Conservation (phyloP, 1,140 invertebrate species). For the Octopus sinensis region DNA sequence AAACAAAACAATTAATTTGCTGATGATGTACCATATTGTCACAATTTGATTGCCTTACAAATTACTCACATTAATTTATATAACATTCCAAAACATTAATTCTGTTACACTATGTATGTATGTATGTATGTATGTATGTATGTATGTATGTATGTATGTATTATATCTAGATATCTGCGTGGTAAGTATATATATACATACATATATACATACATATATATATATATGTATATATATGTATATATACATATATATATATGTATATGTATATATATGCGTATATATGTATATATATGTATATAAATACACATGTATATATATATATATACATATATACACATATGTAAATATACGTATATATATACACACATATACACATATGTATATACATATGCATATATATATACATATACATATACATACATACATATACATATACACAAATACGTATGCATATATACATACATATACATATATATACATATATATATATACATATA, state of each 20-base stretch:
- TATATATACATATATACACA: slow-evolving; percentile 3
- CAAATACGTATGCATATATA: not conserved
- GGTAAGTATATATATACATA: no score
- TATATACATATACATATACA: not conserved
- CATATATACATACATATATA: no score
- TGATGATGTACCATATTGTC: no score
- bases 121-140: slow-evolving; percentile 17
- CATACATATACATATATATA: not conserved
- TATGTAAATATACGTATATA: not conserved
- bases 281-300: slow-evolving; percentile 10
- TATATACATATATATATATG: slow-evolving; percentile 4
- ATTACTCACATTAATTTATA: no score
- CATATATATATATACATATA: not conserved
- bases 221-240: not conserved
- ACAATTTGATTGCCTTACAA: no score
- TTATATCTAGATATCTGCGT: no score
- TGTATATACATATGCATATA: not conserved
- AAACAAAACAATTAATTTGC: no score
- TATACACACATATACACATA: not conserved
- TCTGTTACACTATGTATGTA: not conserved
- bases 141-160: no score
- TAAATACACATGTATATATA: not conserved
- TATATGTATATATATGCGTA: slow-evolving; percentile 13
- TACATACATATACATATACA: not conserved
- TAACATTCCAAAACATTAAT: no score